Conservation (phyloP, 2,797 vertebrate genomes). For the Gadopsis bispinosus region DNA sequence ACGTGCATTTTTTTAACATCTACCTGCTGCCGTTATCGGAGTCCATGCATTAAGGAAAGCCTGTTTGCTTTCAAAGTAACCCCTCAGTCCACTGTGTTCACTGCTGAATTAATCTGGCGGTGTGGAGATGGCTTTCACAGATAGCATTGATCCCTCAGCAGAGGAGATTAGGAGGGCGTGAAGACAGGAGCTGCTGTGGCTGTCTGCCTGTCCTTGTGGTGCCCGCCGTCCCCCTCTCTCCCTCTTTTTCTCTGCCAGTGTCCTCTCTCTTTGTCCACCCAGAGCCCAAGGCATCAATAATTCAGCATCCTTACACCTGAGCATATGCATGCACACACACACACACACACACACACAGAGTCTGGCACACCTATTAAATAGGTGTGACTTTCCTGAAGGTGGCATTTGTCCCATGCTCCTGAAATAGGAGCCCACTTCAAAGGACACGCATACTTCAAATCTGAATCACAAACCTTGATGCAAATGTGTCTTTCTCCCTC, state of each 20-base stretch:
- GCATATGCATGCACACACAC: slow-evolving; percentile 45
- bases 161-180: slow-evolving; percentile 73
- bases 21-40: slow-evolving; percentile 55
- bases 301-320: slow-evolving; percentile 72
- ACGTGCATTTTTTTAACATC: slow-evolving; percentile 44
- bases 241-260: neutral
- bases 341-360: slow-evolving; percentile 35
- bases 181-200: slow-evolving; percentile 64
- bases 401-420: slow-evolving; percentile 69
- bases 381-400: slow-evolving; percentile 77
- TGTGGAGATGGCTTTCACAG: slow-evolving; percentile 72
- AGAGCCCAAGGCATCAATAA: slow-evolving; percentile 79
- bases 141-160: slow-evolving; percentile 79
- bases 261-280: slow-evolving; percentile 42
- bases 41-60: slow-evolving; percentile 56
- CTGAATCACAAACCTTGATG: slow-evolving; percentile 67
- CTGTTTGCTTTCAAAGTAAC: slow-evolving; percentile 70
- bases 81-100: slow-evolving; percentile 61
- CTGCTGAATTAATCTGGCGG: slow-evolving; percentile 73
- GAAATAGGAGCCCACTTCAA: slow-evolving; percentile 66
- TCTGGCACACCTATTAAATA: slow-evolving; percentile 58
- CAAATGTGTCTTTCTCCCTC: slow-evolving; percentile 37
- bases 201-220: slow-evolving; percentile 68
- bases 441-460: slow-evolving; percentile 45
- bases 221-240: slow-evolving; percentile 29